Conservation (phyloP, 2,113 vertebrate genomes). For the Dasyurus viverrinus region DNA sequence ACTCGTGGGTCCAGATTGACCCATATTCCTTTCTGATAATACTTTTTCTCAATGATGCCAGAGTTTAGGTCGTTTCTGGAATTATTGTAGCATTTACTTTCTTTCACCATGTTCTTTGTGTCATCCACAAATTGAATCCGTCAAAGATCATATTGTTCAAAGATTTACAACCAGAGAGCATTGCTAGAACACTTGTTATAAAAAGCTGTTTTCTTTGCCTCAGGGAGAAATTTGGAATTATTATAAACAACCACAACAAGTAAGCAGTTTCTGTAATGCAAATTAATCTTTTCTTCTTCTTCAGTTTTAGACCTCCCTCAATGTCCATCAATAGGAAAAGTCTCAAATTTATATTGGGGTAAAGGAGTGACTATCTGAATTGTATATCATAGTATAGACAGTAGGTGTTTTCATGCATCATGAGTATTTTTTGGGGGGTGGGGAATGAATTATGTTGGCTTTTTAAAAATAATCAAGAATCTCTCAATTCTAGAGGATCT, state of each 20-base stretch:
- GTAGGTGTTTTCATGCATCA: neutral
- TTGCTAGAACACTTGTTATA: neutral
- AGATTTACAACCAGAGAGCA: neutral
- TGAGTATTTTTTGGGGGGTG: neutral
- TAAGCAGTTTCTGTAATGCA: neutral
- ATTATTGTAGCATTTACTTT: too few species aligned
- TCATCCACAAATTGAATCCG: neutral
- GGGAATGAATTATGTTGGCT: neutral
- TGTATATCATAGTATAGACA: neutral
- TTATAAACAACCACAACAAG: neutral
- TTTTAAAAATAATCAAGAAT: neutral
- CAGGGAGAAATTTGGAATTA: neutral
- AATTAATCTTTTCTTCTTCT: neutral
- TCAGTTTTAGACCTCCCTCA: neutral
- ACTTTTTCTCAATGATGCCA: too few species aligned
- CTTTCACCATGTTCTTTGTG: neutral
- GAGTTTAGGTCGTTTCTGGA: too few species aligned
- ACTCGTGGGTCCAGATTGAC: too few species aligned
- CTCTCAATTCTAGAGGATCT: neutral
- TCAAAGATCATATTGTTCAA: neutral
- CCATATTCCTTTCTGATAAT: too few species aligned
- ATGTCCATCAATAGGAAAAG: neutral
- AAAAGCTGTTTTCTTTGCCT: neutral
- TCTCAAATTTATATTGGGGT: neutral
- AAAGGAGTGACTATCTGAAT: neutral